phyloP scores from a whole-genome alignment of 2,797 vertebrate species.

The Channa striata region DNA sequence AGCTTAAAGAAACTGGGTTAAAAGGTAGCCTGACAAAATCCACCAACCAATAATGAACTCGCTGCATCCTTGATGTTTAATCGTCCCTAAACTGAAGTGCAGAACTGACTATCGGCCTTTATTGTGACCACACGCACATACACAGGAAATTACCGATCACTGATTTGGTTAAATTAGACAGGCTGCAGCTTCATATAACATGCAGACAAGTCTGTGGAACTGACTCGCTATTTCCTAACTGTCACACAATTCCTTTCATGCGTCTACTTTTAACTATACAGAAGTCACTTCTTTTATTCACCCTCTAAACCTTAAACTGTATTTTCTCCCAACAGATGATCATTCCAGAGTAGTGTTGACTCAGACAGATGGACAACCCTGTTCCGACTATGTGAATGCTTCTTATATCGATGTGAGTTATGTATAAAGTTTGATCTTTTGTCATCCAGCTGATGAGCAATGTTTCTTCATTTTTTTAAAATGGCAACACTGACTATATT shows the following conservation, averaged over 20 bases:
- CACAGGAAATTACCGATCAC: background rate
- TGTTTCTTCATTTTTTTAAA: background rate
- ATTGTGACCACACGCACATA: no score
- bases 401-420: constrained; percentile 95
- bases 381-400: constrained; percentile 96
- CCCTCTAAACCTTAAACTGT: constrained; percentile 5
- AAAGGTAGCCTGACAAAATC: background rate
- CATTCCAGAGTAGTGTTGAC: constrained; percentile 92
- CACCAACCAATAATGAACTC: background rate
- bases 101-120: background rate
- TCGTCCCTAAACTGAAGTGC: background rate
- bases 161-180: no score
- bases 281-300: background rate
- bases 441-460: constrained; percentile 21
- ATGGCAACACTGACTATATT: background rate
- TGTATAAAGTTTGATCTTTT: background rate
- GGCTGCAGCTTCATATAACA: background rate
- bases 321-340: constrained; percentile 87
- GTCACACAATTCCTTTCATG: background rate
- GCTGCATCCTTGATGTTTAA: background rate
- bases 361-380: constrained; percentile 85
- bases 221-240: background rate
- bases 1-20: no score
- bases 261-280: background rate
- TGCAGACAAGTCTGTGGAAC: background rate